Conservation (phyloP, 2,113 vertebrate species). For the Elachura formosa region DNA sequence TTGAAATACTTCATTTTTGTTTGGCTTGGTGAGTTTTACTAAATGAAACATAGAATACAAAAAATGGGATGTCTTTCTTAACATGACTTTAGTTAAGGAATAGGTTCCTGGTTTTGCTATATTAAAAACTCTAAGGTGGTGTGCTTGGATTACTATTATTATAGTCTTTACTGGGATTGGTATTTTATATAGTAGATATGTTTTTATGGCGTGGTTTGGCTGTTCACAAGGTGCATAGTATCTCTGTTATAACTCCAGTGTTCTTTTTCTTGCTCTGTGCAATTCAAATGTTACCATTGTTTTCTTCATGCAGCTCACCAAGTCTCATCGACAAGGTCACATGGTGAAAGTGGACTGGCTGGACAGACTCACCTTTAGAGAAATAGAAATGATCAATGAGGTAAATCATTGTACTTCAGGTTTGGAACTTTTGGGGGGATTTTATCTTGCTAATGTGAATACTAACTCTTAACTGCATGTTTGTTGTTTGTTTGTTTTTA, state of each 20-base stretch:
- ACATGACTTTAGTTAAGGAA: not conserved
- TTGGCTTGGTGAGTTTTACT: not conserved
- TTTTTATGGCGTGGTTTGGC: not conserved
- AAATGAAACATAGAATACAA: not conserved
- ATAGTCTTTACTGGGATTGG: not conserved
- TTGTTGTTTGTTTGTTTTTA: not conserved
- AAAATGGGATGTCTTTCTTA: not conserved
- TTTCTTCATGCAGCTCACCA: slow-evolving; percentile 82
- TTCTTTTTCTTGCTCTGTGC: not conserved
- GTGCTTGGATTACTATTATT: not conserved
- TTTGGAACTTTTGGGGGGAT: not conserved
- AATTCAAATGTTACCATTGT: not conserved
- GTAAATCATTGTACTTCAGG: slow-evolving; percentile 51
- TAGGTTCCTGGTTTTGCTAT: accelerated
- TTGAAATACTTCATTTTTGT: not conserved
- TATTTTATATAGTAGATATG: not conserved
- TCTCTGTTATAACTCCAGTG: not conserved
- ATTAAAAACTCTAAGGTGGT: not conserved
- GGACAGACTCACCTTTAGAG: slow-evolving; percentile 95
- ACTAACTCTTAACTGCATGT: not conserved
- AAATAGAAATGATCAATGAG: slow-evolving; percentile 99
- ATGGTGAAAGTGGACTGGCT: slow-evolving; percentile 99
- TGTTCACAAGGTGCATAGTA: not conserved
- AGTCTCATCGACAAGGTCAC: slow-evolving; percentile 96
- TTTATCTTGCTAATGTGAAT: not conserved